Evolutionary conservation across 2,113 vertebrate species (phyloP).

Genomic region (Stigmatopora nigra): DNA sequence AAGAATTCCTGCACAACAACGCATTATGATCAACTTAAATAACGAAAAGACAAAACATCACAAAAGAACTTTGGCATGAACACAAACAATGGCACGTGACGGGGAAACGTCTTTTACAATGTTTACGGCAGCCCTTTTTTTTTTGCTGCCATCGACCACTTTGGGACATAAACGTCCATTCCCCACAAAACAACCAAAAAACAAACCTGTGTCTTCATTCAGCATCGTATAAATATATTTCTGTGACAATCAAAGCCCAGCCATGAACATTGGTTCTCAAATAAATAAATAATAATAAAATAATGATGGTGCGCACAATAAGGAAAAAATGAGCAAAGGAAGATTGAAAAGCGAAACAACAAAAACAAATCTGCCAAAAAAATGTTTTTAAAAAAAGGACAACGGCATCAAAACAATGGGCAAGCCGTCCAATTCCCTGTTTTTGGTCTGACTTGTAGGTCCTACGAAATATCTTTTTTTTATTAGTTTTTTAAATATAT

Average conservation of each 20-base stretch:
- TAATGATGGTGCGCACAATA: conserved; percentile 66
- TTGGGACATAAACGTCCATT: conserved; percentile 42
- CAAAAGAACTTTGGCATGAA: conserved; percentile 68
- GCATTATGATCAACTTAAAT: conserved; percentile 57
- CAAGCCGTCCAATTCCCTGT: conserved; percentile 26
- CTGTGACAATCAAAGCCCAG: conserved; percentile 54
- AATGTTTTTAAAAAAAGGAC: conserved; percentile 22
- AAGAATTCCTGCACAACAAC: conserved; percentile 52
- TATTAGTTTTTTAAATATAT: conserved; percentile 3
- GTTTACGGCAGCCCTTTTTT: conserved; percentile 26
- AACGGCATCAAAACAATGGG: conserved; percentile 27
- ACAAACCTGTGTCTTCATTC: conserved; percentile 44
- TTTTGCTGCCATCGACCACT: conserved; percentile 41
- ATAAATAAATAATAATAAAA: conserved; percentile 68
- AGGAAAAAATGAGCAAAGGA: conserved; percentile 65
- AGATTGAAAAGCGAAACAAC: conserved; percentile 63
- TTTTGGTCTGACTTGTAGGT: conserved; percentile 65
- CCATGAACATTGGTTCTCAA: conserved; percentile 43
- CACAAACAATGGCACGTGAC: conserved; percentile 61
- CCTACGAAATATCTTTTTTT: conserved; percentile 36
- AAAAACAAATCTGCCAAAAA: conserved; percentile 2
- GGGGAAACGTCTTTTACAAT: conserved; percentile 19
- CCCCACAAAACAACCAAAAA: conserved; percentile 29
- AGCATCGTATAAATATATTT: conserved; percentile 68
- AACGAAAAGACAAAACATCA: conserved; percentile 60